Evolutionary conservation across 2,888 invertebrate genomes (phyloP), one percentile per base, ranked within the genome.

Genomic region (Trypoxylon attenuatum): DNA sequence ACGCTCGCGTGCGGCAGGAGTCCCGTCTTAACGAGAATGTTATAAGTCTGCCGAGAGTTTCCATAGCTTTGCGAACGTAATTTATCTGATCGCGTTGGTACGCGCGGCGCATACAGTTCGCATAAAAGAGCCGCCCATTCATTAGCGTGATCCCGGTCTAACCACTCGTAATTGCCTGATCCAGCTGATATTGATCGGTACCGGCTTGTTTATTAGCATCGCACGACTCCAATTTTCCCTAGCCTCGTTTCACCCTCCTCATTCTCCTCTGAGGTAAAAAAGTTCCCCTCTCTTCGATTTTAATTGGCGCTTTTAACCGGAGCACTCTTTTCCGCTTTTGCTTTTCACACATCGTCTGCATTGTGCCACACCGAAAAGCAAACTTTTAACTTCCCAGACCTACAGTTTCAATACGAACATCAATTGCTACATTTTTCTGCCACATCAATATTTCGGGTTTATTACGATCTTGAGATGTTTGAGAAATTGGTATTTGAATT

Each of bases 51-150:
- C 21, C 18, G 55, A 39, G 49, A 62, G 56, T 49, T 51, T 39
- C 41, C 25, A 56, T 58, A 29, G 58, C 64, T 71, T 69, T 64
- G 46, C 42, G 50, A 13, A 19, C 33, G 51, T 27, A 45, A 65
- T 69, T 65, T 57, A 51, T 47, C 47, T 42, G 45, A 54, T 69
- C 50, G 58, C 46, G 50, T n/a, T 8, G 22, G 33, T 33, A 51
- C 39, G 25, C 29, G 33, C n/a, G 4, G 33, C 25, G 47, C 18
- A 2, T 49, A 42, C 41, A 33, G 43, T 59, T 18, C 38, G 18
- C 39, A 27, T 41, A 15, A 52, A 42, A 41, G n/a, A n/a, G 52
- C 47, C 38, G 38, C 27, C 42, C 60, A 49, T 60, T 60, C 54
- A 33, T 54, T 60, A 54, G 27, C 19, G 6, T 19, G 25, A 18